Evolutionary conservation across 2,888 invertebrate species (phyloP).

Genomic region (Coremacera marginata): DNA sequence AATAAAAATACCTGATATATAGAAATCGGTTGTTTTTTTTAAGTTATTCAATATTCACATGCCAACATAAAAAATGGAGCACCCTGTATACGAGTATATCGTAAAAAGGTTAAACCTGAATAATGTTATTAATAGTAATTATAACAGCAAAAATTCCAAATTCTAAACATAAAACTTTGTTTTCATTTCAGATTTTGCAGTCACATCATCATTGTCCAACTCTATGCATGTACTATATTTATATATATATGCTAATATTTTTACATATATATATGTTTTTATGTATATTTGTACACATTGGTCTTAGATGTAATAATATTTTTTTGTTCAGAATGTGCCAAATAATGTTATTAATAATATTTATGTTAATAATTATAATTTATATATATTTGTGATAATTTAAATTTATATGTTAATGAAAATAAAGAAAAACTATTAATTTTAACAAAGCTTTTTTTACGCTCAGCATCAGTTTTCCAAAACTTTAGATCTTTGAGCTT

Average conservation of each 20-base stretch:
- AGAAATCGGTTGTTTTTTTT: too few relatives aligned
- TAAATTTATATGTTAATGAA: conserved; percentile 49
- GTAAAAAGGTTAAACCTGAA: too few relatives aligned
- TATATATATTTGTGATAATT: conserved; percentile 56
- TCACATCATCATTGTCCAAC: background rate
- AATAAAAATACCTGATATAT: too few relatives aligned
- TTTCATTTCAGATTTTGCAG: conserved; percentile 17
- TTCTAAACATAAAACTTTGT: background rate
- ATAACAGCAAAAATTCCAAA: background rate
- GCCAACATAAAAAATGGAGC: too few relatives aligned
- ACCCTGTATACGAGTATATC: too few relatives aligned
- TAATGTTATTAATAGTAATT: too few relatives aligned
- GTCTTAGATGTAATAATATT: conserved; percentile 12
- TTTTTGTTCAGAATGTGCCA: conserved; percentile 34
- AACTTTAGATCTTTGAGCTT: conserved; percentile 1
- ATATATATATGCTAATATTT: background rate
- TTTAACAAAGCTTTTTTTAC: background rate
- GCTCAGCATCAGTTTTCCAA: conserved; percentile 22
- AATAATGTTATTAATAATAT: conserved; percentile 35
- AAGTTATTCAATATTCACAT: too few relatives aligned
- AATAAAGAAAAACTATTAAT: conserved; percentile 38
- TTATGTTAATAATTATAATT: conserved; percentile 35
- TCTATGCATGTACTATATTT: background rate
- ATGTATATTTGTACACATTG: conserved; percentile 15
- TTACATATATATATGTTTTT: background rate